A percentile compares a stretch with the other conserved stretches of the same genome.
Conservation (phyloP, 2,888 invertebrate species). For the Leptinotarsa peninsularis region DNA sequence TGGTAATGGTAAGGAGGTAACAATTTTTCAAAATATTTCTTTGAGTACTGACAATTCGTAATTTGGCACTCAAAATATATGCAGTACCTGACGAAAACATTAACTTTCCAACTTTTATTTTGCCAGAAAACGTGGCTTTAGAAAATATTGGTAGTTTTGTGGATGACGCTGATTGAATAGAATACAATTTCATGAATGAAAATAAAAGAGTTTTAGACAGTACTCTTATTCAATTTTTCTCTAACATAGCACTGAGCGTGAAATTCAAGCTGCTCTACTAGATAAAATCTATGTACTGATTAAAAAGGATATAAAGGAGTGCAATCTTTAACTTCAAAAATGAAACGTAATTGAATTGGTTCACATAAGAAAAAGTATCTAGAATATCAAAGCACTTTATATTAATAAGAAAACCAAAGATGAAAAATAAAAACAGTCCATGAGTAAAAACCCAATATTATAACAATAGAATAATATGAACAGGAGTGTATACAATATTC, state of each 20-base stretch:
- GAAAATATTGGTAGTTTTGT: constrained; percentile 40
- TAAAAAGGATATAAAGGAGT: constrained; percentile 45
- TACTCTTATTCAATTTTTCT: constrained; percentile 16
- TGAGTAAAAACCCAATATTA: constrained; percentile 61
- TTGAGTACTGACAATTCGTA: neutral
- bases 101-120: constrained; percentile 10
- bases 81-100: neutral
- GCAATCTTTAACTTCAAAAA: constrained; percentile 39
- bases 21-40: constrained; percentile 23
- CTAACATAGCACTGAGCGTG: constrained; percentile 46
- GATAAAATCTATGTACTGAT: constrained; percentile 48
- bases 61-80: neutral
- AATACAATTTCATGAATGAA: constrained; percentile 3
- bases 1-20: constrained; percentile 9
- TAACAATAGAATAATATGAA: constrained; percentile 62
- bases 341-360: constrained; percentile 1
- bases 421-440: constrained; percentile 62
- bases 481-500: constrained; percentile 61
- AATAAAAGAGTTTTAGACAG: constrained; percentile 1
- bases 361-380: constrained; percentile 4
- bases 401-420: constrained; percentile 54
- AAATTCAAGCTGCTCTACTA: constrained; percentile 46
- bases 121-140: constrained; percentile 16
- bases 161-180: constrained; percentile 32
- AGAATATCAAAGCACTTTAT: constrained; percentile 14